A percentile compares a stretch with the other conserved stretches of the same genome.
Evolutionary conservation across 1,140 invertebrate genomes (phyloP).

Genomic region (Holcopasites calliopsidis): DNA sequence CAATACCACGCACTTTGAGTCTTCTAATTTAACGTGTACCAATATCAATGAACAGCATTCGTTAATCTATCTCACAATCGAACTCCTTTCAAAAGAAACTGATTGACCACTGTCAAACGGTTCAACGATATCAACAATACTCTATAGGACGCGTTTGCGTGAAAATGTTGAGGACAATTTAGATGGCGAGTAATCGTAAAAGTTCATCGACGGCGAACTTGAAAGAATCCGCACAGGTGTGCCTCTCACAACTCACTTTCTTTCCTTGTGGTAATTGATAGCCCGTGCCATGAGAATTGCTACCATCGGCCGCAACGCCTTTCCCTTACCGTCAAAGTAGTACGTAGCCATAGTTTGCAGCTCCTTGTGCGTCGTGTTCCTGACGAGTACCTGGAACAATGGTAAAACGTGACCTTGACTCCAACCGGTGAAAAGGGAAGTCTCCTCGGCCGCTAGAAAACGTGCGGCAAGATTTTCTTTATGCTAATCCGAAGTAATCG

Average conservation of each 20-base stretch:
- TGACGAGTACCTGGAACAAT: conserved; percentile 85
- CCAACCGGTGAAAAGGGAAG: not conserved
- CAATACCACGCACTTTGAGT: too few species aligned
- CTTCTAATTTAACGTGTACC: too few species aligned
- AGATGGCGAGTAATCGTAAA: too few species aligned
- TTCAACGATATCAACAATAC: too few species aligned
- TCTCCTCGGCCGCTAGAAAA: not conserved
- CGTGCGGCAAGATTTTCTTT: not conserved
- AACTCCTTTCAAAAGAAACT: too few species aligned
- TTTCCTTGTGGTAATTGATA: conserved; percentile 94
- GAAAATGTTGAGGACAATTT: not conserved
- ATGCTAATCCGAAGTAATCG: too few species aligned
- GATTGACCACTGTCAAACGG: too few species aligned
- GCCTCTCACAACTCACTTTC: conserved; percentile 82
- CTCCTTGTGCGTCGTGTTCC: conserved; percentile 89
- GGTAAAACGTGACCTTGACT: conserved; percentile 59
- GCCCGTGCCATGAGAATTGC: conserved; percentile 94
- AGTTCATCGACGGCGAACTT: conserved; percentile 14
- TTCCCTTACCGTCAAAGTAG: conserved; percentile 98
- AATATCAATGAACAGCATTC: too few species aligned
- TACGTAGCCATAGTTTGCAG: conserved; percentile 94
- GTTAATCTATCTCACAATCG: too few species aligned
- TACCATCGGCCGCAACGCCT: conserved; percentile 95
- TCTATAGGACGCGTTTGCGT: too few species aligned
- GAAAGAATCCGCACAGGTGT: conserved; percentile 1